Percentiles rank a stretch among this genome's conserved stretches.
Evolutionary conservation across 2,888 invertebrate species (phyloP).

Genomic region (Rhaphigaster nebulosa): DNA sequence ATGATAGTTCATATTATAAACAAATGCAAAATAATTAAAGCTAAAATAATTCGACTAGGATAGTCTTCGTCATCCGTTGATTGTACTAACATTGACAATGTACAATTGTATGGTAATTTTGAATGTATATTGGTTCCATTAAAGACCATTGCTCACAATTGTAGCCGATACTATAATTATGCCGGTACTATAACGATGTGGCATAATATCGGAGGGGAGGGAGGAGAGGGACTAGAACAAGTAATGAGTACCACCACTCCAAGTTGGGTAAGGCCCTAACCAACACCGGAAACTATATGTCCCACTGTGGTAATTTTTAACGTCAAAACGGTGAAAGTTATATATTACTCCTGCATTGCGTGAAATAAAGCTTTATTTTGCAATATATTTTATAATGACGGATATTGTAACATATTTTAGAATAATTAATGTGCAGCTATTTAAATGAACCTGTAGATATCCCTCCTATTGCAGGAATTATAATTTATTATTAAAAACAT

Average conservation of each 20-base stretch:
- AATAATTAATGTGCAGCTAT: not conserved
- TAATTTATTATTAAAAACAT: not conserved
- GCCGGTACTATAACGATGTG: not conserved
- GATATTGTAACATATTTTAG: not conserved
- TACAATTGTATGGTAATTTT: not conserved
- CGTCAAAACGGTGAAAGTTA: slow-evolving; percentile 43
- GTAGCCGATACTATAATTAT: not conserved
- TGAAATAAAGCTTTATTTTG: not conserved
- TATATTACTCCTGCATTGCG: slow-evolving; percentile 3
- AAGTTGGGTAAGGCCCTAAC: slow-evolving; percentile 18
- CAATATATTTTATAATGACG: slow-evolving; percentile 18
- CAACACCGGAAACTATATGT: slow-evolving; percentile 17
- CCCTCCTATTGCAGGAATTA: not conserved
- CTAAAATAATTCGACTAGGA: not conserved
- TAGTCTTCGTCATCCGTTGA: not conserved
- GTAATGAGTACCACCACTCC: not conserved
- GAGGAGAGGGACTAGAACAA: too few relatives aligned
- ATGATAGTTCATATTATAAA: not conserved
- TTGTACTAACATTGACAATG: not conserved
- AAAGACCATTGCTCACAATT: not conserved
- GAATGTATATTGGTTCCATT: not conserved
- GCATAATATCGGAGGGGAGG: not conserved
- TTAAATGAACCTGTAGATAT: not conserved
- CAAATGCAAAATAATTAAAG: not conserved
- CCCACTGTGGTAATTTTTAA: slow-evolving; percentile 9